phyloP scores from a whole-genome alignment of 92 coral and sea anemone genomes.

The Phenganax stokvisi region DNA sequence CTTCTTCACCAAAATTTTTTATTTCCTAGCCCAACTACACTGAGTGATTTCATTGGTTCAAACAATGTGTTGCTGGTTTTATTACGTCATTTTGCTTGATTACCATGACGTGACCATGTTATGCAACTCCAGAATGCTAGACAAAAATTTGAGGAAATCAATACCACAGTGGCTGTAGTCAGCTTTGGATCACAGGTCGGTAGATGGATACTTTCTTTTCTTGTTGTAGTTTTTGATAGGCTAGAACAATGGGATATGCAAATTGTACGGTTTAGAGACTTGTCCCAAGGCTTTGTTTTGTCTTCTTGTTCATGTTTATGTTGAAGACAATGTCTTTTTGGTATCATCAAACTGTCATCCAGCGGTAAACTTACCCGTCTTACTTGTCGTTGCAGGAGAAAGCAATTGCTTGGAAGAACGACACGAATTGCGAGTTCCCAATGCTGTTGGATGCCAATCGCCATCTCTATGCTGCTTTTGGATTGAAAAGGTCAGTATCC shows the following conservation, averaged over 20 bases:
- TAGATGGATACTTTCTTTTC: neutral
- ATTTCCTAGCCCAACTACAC: constrained; percentile 43
- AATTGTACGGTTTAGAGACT: neutral
- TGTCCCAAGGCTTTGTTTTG: neutral
- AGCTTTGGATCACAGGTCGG: constrained; percentile 95
- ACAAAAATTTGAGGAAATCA: constrained; percentile 61
- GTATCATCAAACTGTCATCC: neutral
- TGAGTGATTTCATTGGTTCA: constrained; percentile 57
- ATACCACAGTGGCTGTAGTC: constrained; percentile 65
- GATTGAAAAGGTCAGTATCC: constrained; percentile 71
- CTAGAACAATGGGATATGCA: neutral
- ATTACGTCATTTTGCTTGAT: constrained; percentile 97
- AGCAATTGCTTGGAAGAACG: constrained; percentile 69
- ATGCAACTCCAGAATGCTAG: constrained; percentile 60
- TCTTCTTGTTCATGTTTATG: neutral
- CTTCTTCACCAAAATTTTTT: constrained; percentile 7
- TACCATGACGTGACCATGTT: constrained; percentile 99
- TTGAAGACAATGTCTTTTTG: neutral
- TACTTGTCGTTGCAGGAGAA: constrained; percentile 52
- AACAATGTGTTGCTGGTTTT: constrained; percentile 60
- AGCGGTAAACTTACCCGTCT: too few relatives aligned
- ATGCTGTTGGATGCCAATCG: constrained; percentile 67
- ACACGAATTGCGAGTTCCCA: constrained; percentile 67
- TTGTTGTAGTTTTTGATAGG: neutral
- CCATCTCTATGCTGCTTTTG: constrained; percentile 63